phyloP scores from a whole-genome alignment of 1,140 invertebrate species.

The Rhagoletis zephyria region DNA sequence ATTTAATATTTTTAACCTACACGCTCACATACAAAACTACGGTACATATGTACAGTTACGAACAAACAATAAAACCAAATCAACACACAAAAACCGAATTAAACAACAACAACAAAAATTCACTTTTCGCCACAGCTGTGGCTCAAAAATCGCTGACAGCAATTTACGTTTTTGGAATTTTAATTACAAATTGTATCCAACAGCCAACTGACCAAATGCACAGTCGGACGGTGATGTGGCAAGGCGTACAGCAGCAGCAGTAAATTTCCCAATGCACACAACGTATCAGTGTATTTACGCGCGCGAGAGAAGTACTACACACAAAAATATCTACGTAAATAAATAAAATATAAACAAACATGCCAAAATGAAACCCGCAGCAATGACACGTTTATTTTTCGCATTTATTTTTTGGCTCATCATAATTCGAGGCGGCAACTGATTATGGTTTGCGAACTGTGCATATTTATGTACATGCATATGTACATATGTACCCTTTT shows the following conservation, averaged over 20 bases:
- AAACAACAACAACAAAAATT: background rate
- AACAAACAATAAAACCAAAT: background rate
- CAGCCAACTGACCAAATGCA: background rate
- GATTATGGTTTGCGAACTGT: background rate
- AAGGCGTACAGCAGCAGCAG: too few species aligned
- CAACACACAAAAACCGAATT: background rate
- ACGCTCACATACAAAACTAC: background rate
- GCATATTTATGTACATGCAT: background rate
- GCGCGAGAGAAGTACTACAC: too few species aligned
- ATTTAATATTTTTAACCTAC: background rate
- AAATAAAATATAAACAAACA: too few species aligned
- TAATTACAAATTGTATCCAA: conserved; percentile 31
- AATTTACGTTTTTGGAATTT: conserved; percentile 47
- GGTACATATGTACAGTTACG: too few species aligned
- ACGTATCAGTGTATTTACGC: too few species aligned
- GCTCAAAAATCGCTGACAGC: conserved; percentile 32
- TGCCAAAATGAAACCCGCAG: too few species aligned
- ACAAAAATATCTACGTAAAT: too few species aligned
- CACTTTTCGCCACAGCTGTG: conserved; percentile 11
- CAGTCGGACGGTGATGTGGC: too few species aligned
- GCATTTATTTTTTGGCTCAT: too few species aligned
- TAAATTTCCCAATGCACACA: too few species aligned
- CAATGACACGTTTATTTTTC: too few species aligned
- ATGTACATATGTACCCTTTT: background rate
- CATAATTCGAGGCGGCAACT: too few species aligned